These are phyloP conservation scores for Lipophrys pholis DNA, from an alignment of 2,113 vertebrate genomes.

Conservation along the genomic window DNA sequence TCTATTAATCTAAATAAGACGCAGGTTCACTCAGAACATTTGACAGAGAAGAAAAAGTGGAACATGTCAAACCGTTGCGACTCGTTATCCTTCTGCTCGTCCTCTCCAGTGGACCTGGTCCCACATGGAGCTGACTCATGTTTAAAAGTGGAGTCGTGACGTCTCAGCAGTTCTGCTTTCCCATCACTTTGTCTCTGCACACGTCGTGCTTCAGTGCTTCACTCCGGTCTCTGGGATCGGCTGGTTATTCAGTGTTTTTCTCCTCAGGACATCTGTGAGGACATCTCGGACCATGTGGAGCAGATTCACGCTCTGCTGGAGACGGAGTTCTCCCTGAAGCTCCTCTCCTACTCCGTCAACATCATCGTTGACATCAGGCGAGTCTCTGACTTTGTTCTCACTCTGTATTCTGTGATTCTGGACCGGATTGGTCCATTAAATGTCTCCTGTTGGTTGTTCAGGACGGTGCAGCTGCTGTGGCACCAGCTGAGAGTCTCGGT, in stretches of 20 bases:
- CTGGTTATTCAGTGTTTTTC: too few relatives aligned
- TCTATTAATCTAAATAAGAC: too few relatives aligned
- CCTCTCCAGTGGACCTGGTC: too few relatives aligned
- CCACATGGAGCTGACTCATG: slow-evolving; percentile 66
- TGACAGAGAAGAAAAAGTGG: too few relatives aligned
- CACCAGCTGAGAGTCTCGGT: slow-evolving; percentile 98
- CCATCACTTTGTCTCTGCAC: neutral
- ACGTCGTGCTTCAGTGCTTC: neutral
- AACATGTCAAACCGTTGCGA: too few relatives aligned
- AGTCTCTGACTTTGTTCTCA: too few relatives aligned
- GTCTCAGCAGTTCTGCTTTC: slow-evolving; percentile 57
- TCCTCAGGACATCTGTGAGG: slow-evolving; percentile 95
- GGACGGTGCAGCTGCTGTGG: slow-evolving; percentile 92
- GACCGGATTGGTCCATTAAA: too few relatives aligned
- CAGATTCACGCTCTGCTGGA: slow-evolving; percentile 98
- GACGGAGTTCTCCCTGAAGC: slow-evolving; percentile 98
- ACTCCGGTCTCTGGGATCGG: too few relatives aligned
- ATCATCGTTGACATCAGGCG: slow-evolving; percentile 96
- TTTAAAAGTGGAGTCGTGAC: slow-evolving; percentile 46
- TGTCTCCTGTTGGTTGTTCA: too few relatives aligned
- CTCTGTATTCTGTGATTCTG: too few relatives aligned
- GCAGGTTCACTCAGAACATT: too few relatives aligned
- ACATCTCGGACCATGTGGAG: slow-evolving; percentile 99
- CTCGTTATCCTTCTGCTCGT: too few relatives aligned
- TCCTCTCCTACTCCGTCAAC: slow-evolving; percentile 97